Conservation (phyloP, 2,113 vertebrate species). For the Oncorhynchus masou region DNA sequence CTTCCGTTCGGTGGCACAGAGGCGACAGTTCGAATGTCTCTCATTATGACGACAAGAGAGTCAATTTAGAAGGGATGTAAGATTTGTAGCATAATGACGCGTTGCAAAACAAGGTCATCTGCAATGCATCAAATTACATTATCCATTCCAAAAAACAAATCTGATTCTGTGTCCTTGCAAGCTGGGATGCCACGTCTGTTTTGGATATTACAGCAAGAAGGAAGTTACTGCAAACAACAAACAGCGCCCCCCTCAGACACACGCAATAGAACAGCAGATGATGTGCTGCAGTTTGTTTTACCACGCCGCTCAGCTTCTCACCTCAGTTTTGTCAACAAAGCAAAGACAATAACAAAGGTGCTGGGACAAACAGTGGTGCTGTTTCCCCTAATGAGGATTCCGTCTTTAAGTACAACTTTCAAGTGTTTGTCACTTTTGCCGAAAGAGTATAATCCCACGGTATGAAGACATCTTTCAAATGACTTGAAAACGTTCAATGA, state of each 20-base stretch:
- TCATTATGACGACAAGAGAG: not conserved
- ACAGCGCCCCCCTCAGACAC: too few species aligned
- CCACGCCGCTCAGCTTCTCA: too few species aligned
- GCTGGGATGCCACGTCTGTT: not conserved
- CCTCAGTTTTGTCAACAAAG: too few species aligned
- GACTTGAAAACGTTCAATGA: not conserved
- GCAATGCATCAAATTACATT: not conserved
- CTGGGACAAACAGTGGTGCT: too few species aligned
- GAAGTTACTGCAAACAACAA: too few species aligned
- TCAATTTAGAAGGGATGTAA: not conserved
- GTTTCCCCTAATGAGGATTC: too few species aligned
- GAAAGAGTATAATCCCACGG: not conserved
- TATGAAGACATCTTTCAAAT: not conserved
- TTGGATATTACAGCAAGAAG: too few species aligned
- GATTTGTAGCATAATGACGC: not conserved
- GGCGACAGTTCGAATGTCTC: not conserved
- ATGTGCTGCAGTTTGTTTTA: too few species aligned
- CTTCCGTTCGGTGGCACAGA: not conserved
- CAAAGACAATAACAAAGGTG: too few species aligned
- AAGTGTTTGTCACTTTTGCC: not conserved
- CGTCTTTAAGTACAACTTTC: too few species aligned
- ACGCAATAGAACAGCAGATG: too few species aligned
- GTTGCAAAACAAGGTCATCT: not conserved
- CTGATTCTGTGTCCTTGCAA: not conserved
- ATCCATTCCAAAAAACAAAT: not conserved